These are phyloP conservation scores for Sebastolobus altivelis DNA, from an alignment of 2,797 vertebrate genomes.

Conservation along the genomic window DNA sequence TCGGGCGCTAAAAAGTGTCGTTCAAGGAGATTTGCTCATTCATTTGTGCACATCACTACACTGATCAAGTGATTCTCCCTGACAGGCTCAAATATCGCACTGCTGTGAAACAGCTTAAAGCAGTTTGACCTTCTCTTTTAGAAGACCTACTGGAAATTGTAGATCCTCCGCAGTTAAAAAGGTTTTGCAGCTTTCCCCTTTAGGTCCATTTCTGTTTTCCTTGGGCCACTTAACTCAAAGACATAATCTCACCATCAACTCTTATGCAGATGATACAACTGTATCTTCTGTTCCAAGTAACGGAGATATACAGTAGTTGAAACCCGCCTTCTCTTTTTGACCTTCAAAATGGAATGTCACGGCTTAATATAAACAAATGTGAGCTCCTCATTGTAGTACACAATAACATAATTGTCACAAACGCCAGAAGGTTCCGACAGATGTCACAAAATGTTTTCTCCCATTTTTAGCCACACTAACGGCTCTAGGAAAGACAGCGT, in stretches of 20 bases:
- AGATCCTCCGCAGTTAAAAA: constrained; percentile 1
- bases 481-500: too few relatives aligned
- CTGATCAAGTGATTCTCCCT: constrained; percentile 31
- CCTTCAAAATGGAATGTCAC: constrained; percentile 19
- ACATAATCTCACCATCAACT: constrained; percentile 19
- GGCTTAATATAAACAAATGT: constrained; percentile 36
- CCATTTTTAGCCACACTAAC: not conserved
- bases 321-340: constrained; percentile 1
- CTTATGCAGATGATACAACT: constrained; percentile 9
- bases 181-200: constrained; percentile 9
- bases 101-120: constrained; percentile 32
- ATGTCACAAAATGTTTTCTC: not conserved
- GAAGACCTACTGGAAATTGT: constrained; percentile 3
- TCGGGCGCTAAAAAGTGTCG: too few relatives aligned
- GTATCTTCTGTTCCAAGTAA: constrained; percentile 2
- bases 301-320: not conserved
- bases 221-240: constrained; percentile 22
- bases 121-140: constrained; percentile 20
- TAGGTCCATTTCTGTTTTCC: constrained; percentile 11
- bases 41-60: not conserved
- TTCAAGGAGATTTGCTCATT: too few relatives aligned
- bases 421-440: constrained; percentile 7
- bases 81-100: constrained; percentile 21
- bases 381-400: not conserved
- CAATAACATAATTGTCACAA: constrained; percentile 24